Evolutionary conservation across 2,888 invertebrate genomes (phyloP).

Genomic region (Barypeithes pellucidus): DNA sequence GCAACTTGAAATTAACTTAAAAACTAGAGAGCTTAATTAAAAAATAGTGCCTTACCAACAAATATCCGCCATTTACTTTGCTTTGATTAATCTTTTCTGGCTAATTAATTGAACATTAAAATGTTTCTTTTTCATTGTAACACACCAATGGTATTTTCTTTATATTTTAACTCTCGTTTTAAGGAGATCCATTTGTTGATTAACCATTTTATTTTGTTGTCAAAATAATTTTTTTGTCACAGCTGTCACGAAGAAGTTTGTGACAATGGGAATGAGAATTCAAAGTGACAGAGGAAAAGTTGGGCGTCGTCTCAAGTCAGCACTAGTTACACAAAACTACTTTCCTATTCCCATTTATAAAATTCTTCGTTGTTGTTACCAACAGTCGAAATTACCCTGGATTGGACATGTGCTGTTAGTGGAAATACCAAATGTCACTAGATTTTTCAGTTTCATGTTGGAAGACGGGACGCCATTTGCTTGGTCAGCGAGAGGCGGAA

Average conservation of each 20-base stretch:
- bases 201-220: conserved; percentile 6
- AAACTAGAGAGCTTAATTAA: background rate
- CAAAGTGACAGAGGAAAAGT: too few species aligned
- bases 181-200: conserved; percentile 18
- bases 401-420: background rate
- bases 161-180: conserved; percentile 7
- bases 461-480: conserved; percentile 50
- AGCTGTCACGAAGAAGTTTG: background rate
- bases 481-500: conserved; percentile 44
- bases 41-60: conserved; percentile 57
- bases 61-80: conserved; percentile 60
- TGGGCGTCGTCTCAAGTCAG: too few species aligned
- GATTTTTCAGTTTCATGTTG: conserved; percentile 9
- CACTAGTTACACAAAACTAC: too few species aligned
- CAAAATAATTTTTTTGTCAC: background rate
- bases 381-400: conserved; percentile 1
- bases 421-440: background rate
- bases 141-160: background rate
- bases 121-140: conserved; percentile 42
- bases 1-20: background rate
- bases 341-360: background rate
- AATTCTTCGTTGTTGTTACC: background rate
- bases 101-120: conserved; percentile 22
- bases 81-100: conserved; percentile 20
- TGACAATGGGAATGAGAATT: too few species aligned